Conservation (phyloP, 1,140 invertebrate genomes). For the Tribolium castaneum region DNA sequence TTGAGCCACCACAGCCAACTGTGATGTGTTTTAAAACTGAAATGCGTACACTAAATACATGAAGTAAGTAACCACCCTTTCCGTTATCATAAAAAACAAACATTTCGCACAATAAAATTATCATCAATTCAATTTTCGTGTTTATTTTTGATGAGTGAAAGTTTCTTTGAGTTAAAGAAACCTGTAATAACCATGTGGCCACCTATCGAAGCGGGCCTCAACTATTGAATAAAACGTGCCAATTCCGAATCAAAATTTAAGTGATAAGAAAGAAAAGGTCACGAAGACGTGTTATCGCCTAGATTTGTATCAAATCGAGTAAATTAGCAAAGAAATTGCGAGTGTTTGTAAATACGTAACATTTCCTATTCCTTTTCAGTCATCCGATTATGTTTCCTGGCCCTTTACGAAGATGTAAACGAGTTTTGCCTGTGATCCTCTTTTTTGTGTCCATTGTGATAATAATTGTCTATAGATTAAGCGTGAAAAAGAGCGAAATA, state of each 20-base stretch:
- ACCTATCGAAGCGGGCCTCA: background rate
- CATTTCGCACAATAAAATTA: background rate
- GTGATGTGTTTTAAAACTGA: slow-evolving; percentile 34
- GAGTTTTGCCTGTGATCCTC: slow-evolving; percentile 52
- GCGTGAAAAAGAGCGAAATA: slow-evolving; percentile 48
- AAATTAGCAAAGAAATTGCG: background rate
- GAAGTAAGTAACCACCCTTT: slow-evolving; percentile 9
- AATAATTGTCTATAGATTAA: slow-evolving; percentile 50
- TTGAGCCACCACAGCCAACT: slow-evolving; percentile 7
- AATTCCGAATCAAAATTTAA: background rate
- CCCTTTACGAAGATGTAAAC: slow-evolving; percentile 57
- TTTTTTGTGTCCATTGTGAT: slow-evolving; percentile 50
- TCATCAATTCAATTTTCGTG: background rate
- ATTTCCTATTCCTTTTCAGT: background rate
- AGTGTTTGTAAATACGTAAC: slow-evolving; percentile 17
- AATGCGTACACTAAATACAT: slow-evolving; percentile 17
- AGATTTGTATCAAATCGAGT: background rate
- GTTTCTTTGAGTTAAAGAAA: background rate
- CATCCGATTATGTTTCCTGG: slow-evolving; percentile 54
- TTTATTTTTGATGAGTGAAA: background rate
- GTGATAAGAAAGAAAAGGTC: background rate
- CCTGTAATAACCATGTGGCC: background rate
- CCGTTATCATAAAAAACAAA: background rate
- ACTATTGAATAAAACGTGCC: background rate
- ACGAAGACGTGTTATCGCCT: background rate